Base-by-base conservation (phyloP, 1,140 invertebrate genomes). In the Eciton burchellii region DNA sequence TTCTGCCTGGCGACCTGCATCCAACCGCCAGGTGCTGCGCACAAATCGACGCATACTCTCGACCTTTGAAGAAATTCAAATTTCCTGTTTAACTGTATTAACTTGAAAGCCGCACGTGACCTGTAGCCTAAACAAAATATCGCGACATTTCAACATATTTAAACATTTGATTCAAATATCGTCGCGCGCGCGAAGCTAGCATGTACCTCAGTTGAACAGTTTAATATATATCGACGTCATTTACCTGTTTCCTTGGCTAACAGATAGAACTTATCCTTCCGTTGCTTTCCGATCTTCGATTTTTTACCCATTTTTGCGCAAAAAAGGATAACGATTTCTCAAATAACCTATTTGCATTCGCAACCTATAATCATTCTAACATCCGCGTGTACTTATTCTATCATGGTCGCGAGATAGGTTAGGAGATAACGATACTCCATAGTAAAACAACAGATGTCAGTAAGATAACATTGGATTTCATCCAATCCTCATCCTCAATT, bases 21-120 rank as follows among this genome's bases (percentile, higher is more conserved):
- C 99, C 99, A 99, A 90, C 99, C 99, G 92, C 99, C 99, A 8
- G 99, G 99, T 8, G 99, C 99, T 21, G 99, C 99, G 94, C 99
- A 99, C 52, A 99, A 94, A 96, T 99, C 99, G 84, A 99, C 96
- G 85, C 98, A 97, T 95, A 99, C 98, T 95, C 98, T 95, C 11
- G 98, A 98, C 90, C 97, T 97, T 95, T 99, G 98, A 0, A 99
- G 94, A 94, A 99, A 99, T 81, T 99, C 97, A 95, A 98, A 99
- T 92, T 99, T 99, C 88, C 99, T 95, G 93, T 99, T 99, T 43
- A 99, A 92, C 92, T 99, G 99, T 81, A 99, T 98, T 84, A 99
- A 96, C 91, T 99, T 99, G 93, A 99, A 99, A 29, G 99, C 98
- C 87, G 99, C 98, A 94, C 99, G 96, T 89, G 99, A 99, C 90